Percentiles rank a stretch among this genome's conserved stretches.
These are phyloP conservation scores for Charina bottae DNA, from an alignment of 2,113 vertebrate species.

Conservation along the genomic window DNA sequence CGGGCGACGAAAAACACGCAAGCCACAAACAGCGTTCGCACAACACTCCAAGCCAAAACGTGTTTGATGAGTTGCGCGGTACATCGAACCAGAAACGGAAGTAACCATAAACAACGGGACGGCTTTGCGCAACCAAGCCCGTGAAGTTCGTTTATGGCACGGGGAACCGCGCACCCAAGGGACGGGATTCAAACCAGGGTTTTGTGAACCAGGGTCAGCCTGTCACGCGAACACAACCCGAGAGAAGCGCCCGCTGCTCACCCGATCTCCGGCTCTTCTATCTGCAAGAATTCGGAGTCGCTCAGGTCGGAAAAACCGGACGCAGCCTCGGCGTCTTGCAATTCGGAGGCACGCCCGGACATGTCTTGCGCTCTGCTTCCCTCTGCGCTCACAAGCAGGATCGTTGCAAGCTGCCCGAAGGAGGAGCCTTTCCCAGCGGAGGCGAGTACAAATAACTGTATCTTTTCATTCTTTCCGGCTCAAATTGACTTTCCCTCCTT, in stretches of 20 bases:
- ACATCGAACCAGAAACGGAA: not conserved
- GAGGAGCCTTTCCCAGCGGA: not conserved
- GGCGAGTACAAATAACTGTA: rapidly evolving
- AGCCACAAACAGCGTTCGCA: not conserved
- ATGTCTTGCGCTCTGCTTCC: not conserved
- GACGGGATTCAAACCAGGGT: not conserved
- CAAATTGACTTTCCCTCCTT: not conserved
- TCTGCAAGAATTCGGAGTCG: constrained; percentile 64
- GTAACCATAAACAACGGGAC: not conserved
- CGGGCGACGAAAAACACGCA: not conserved
- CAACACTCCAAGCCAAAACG: not conserved
- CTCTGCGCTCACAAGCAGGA: no score
- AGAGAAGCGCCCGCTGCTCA: not conserved
- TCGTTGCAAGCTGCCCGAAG: not conserved
- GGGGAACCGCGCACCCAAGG: not conserved
- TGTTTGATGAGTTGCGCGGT: not conserved
- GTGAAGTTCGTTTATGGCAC: not conserved
- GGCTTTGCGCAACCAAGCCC: not conserved
- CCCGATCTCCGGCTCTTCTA: not conserved
- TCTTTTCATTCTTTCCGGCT: not conserved
- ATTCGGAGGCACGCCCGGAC: not conserved
- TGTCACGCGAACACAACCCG: not conserved
- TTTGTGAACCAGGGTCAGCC: not conserved
- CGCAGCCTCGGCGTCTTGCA: constrained; percentile 6
- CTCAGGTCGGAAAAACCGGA: constrained; percentile 66